Base-by-base conservation (phyloP, 37 sponge, comb jelly and placozoan genomes). In the Ianthella basta region DNA sequence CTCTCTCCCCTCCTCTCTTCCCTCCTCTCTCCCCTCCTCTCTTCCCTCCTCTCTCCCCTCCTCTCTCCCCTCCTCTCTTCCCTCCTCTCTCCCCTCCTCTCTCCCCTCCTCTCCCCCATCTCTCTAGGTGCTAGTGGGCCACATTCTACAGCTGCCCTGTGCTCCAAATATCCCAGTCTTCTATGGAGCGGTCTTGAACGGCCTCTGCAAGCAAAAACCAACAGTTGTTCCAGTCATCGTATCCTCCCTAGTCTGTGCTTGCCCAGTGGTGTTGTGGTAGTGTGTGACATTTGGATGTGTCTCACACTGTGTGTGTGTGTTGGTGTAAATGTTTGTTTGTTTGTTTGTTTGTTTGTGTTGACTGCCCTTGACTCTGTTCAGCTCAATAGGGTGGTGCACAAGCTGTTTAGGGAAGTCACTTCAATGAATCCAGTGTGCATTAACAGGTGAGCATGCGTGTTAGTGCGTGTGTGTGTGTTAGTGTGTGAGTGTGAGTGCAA, bases 111-210 rank as follows among this genome's bases (percentile, higher is more conserved):
- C 20, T 36, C 53, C 41, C 10, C 33, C 37, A 18, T 64, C 18
- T 38, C 0, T 73, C 16, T 82, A 94, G 94, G 94, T 92, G 14
- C 60, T 94, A 64, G 89, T 97, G 69, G 93, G 91, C 32, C 61
- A 81, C 44, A 69, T 97, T 20, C 44, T 97, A 25, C 86, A 86
- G 73, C 84, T 97, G 0, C 97, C 97, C 30, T 56, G 69, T 30
- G 88, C 97, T 38, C 92, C 91, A 5, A 87, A 94, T 56, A 80
- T 92, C n/a, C 80, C 82, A 20, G 59, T 94, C 78, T 93, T 86
- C 84, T 97, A 97, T 68, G 85, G 92, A 40, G 86, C 91, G 6
- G 59, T 97, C 37, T 66, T 94, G 69, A 89, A 92, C n/a, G 95
- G 94, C 54, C 90, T 97, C 29, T 94, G 95, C 84, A 92, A 91